Evolutionary conservation across 2,113 vertebrate species (phyloP), one percentile per base, ranked within the genome.

Genomic region (Pelobates fuscus): DNA sequence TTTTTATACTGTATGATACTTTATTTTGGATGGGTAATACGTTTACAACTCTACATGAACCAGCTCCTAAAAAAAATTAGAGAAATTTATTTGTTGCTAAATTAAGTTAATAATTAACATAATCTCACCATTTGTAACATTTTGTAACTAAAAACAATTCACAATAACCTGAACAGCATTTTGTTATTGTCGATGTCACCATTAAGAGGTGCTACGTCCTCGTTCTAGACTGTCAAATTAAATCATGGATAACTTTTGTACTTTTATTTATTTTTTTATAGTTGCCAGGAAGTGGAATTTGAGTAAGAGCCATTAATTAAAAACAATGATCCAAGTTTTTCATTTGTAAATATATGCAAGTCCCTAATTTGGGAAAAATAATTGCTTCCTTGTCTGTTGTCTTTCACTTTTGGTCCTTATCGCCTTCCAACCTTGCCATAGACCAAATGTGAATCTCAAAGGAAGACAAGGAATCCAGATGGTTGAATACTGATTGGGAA

Each of bases 311-410:
- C 73, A 77, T 77, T 77, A 77, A 77, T 77, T 77, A 77, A 77
- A 77, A 77, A 77, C 65, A 77, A 77, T 77, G 73, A 68, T 77
- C 73, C 73, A 77, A 77, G 65, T 77, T 77, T 77, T 77, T 77
- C 64, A 61, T 77, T 77, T 68, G 73, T 77, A 77, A 77, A 77
- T 77, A 77, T 77, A 77, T 77, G 73, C 73, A 77, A 77, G 65
- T 60, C 65, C 73, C 73, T 77, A 77, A 77, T 77, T 77, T 77
- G 73, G 73, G 73, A 68, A 77, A 77, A 77, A 77, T 77, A 77
- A 77, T 77, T 77, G 73, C 73, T 77, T 77, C 73, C 73, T 77
- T 77, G 73, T 77, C 73, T 77, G 73, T 77, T 77, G 73, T 77
- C 73, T 77, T 77, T 77, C 73, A 77, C 64, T 77, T 77, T 77